Evolutionary conservation across 2,113 vertebrate genomes (phyloP).

Genomic region (Xiphophorus couchianus): DNA sequence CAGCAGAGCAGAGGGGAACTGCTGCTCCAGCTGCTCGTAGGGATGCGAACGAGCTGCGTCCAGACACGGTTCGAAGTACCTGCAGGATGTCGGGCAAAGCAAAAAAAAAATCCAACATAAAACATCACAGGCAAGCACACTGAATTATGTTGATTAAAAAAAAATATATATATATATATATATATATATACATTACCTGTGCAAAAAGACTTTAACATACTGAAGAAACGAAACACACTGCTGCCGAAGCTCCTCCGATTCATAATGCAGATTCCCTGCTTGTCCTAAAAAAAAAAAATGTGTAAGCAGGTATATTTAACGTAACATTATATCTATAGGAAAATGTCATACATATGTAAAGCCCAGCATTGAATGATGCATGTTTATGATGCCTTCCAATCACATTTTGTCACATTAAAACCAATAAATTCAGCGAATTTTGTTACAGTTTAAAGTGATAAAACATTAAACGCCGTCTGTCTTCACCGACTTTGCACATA

Average conservation of each 20-base stretch:
- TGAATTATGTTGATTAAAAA: neutral
- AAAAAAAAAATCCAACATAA: neutral
- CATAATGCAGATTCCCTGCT: slow-evolving; percentile 84
- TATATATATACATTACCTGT: slow-evolving; percentile 82
- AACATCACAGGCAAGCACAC: neutral
- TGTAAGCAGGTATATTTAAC: neutral
- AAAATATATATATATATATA: no score
- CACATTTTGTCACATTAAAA: no score
- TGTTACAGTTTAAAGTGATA: no score
- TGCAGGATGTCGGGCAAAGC: slow-evolving; percentile 48
- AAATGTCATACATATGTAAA: no score
- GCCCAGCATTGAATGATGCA: no score
- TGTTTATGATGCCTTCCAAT: neutral
- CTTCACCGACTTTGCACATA: no score
- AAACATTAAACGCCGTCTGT: no score
- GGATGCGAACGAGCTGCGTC: slow-evolving; percentile 75
- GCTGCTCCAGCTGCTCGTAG: slow-evolving; percentile 84
- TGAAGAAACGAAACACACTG: slow-evolving; percentile 90
- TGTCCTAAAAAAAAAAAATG: slow-evolving; percentile 81
- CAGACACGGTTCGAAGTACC: slow-evolving; percentile 81
- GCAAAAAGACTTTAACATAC: slow-evolving; percentile 93
- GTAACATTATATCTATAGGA: neutral
- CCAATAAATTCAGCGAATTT: no score
- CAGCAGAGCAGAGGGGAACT: slow-evolving; percentile 87
- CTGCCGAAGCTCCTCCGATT: slow-evolving; percentile 87